Conservation (phyloP, 1,140 invertebrate species). For the Drosophila quadrilineata region DNA sequence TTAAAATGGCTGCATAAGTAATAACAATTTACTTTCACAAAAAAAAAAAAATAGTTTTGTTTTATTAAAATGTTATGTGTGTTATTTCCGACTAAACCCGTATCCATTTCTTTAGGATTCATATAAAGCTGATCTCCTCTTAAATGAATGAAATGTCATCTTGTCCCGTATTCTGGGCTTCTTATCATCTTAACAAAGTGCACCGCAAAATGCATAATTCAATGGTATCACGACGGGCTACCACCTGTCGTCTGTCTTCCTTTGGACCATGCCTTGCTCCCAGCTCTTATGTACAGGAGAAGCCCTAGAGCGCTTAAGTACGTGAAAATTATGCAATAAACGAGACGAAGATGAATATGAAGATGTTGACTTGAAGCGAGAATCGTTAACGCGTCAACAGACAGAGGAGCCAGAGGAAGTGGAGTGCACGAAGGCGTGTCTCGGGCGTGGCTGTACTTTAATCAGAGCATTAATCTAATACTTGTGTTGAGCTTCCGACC, state of each 20-base stretch:
- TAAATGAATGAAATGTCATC: slow-evolving; percentile 47
- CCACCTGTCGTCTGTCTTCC: not conserved
- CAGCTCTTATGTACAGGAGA: slow-evolving; percentile 6
- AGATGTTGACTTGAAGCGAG: no score
- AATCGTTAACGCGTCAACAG: slow-evolving; percentile 58
- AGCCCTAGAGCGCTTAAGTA: slow-evolving; percentile 7
- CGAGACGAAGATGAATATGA: no score
- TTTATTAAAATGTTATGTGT: no score
- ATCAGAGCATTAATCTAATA: slow-evolving; percentile 71
- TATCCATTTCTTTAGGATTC: not conserved
- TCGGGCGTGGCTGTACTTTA: slow-evolving; percentile 19
- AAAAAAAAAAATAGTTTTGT: no score
- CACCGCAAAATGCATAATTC: slow-evolving; percentile 68
- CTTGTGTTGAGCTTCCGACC: slow-evolving; percentile 51
- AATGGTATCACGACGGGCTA: slow-evolving; percentile 33
- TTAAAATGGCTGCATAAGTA: no score
- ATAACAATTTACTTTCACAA: no score
- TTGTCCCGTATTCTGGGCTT: slow-evolving; percentile 21
- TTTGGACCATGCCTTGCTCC: not conserved
- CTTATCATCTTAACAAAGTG: slow-evolving; percentile 20
- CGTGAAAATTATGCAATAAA: slow-evolving; percentile 55
- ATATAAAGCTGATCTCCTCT: not conserved
- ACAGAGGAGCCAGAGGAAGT: not conserved
- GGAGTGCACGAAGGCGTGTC: not conserved
- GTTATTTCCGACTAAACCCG: no score